Conservation (phyloP, 2,888 invertebrate species). For the Apotomis capreana region DNA sequence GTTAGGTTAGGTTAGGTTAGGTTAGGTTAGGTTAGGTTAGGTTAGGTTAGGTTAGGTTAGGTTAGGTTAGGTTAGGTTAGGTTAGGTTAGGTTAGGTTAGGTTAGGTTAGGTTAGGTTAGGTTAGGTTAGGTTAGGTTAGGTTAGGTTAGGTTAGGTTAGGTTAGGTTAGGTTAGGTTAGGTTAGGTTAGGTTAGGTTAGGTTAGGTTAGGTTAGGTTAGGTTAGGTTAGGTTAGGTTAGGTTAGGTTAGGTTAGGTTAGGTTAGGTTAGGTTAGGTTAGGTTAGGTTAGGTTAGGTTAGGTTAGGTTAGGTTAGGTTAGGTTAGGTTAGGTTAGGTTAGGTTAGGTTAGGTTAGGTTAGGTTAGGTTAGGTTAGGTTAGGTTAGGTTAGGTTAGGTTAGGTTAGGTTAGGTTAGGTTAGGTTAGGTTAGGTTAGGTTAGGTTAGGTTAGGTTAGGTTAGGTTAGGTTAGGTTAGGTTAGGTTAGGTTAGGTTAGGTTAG, state of each 20-base stretch:
- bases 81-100: slow-evolving; percentile 24
- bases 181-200: slow-evolving; percentile 33
- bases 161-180: slow-evolving; percentile 29
- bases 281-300: slow-evolving; percentile 35
- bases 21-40: slow-evolving; percentile 26
- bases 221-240: slow-evolving; percentile 25
- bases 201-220: slow-evolving; percentile 23
- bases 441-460: slow-evolving; percentile 39
- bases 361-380: slow-evolving; percentile 43
- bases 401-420: slow-evolving; percentile 43
- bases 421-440: slow-evolving; percentile 42
- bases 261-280: slow-evolving; percentile 37
- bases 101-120: slow-evolving; percentile 26
- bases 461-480: slow-evolving; percentile 45
- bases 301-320: slow-evolving; percentile 41
- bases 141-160: slow-evolving; percentile 24
- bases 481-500: too few species aligned
- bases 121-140: slow-evolving; percentile 27
- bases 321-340: slow-evolving; percentile 28
- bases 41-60: slow-evolving; percentile 26
- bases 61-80: slow-evolving; percentile 26
- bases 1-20: slow-evolving; percentile 29
- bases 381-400: slow-evolving; percentile 42
- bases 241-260: slow-evolving; percentile 29
- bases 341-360: slow-evolving; percentile 32